Evolutionary conservation across 2,797 vertebrate species (phyloP), one percentile per base, ranked within the genome.

Genomic region (Onychomys arenicola): DNA sequence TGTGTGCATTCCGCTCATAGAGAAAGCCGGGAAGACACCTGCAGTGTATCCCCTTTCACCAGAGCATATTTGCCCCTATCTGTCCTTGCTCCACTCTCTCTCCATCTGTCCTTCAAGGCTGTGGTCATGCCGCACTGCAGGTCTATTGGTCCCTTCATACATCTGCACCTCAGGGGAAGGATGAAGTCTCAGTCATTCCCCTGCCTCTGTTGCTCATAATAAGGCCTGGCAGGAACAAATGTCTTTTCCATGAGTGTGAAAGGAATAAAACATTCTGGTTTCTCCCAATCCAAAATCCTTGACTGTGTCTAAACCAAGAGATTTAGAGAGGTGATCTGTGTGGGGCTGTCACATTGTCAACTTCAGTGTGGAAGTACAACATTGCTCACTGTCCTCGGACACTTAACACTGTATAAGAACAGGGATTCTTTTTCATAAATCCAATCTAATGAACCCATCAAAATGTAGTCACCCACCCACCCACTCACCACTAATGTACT

Each of bases 361-460:
- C 17, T 9, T 16, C 81, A 80, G 46, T 75, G n/a, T 84, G 57
- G 11, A 67, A 83, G 3, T 25, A 21, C 4, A 37, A 52, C 49
- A 19, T 19, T 2, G 8, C 61, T 71, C 21, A 29, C 49, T 83
- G 23, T 55, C n/a, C 63, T 89, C 37, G 43, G 69, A 92, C 40
- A 43, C 12, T 37, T 46, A 55, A 43, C 9, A 32, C 71, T 85
- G 32, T 37, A 37, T 49, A 75, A 67, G 49, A 61, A 43, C 32
- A 46, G 57, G 75, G 76, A 63, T 91, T 32, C 55, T 52, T 95
- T 75, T 71, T 55, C 61, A 89, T n/a, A 85, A 92, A 85, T 81
- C 63, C 86, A 61, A 71, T 52, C 94, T 90, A 71, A 82, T 11
- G 49, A 73, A 40, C 40, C 17, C 77, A 61, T 88, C 89, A 57